Conservation (phyloP, 2,888 invertebrate species). For the Hybos culiciformis region DNA sequence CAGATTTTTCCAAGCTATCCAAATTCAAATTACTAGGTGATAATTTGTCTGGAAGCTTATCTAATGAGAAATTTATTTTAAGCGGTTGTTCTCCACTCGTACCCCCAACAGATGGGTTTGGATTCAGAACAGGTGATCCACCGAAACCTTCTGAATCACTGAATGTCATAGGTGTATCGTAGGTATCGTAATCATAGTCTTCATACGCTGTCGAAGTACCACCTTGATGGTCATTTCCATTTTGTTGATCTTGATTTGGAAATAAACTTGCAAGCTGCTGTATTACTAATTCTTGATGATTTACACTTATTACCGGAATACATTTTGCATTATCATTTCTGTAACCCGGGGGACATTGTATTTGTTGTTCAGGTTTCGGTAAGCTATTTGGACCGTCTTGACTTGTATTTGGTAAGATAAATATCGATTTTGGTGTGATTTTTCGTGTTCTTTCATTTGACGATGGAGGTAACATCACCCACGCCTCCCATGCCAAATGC, state of each 20-base stretch:
- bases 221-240: slow-evolving; percentile 7
- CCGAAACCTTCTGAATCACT: neutral
- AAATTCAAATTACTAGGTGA: slow-evolving; percentile 8
- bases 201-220: slow-evolving; percentile 15
- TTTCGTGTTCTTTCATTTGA: slow-evolving; percentile 30
- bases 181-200: slow-evolving; percentile 9
- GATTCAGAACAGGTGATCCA: neutral
- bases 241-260: slow-evolving; percentile 6
- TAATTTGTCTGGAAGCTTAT: slow-evolving; percentile 23
- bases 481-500: slow-evolving; percentile 33
- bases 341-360: slow-evolving; percentile 28
- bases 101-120: neutral
- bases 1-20: slow-evolving; percentile 1
- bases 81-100: slow-evolving; percentile 26
- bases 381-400: slow-evolving; percentile 1
- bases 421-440: slow-evolving; percentile 35
- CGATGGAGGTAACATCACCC: slow-evolving; percentile 29
- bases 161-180: slow-evolving; percentile 9
- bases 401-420: slow-evolving; percentile 26
- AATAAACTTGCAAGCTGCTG: slow-evolving; percentile 21
- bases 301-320: slow-evolving; percentile 28
- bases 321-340: slow-evolving; percentile 27
- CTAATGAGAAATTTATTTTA: slow-evolving; percentile 32
- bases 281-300: slow-evolving; percentile 18
- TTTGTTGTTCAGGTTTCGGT: slow-evolving; percentile 8